These are phyloP conservation scores for Bufo bufo DNA, from an alignment of 2,113 vertebrate genomes.

Conservation along the genomic window DNA sequence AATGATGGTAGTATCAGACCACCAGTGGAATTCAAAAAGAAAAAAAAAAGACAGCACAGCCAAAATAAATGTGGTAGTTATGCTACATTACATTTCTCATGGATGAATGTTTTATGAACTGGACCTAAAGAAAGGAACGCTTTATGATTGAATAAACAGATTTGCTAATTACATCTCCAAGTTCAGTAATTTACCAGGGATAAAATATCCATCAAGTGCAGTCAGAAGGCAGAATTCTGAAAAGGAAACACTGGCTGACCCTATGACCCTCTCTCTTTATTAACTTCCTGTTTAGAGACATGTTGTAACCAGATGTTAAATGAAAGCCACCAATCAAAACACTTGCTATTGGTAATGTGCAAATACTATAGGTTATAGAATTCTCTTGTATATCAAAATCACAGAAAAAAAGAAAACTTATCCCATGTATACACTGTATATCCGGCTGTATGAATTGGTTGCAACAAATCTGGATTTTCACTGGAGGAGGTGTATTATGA, in stretches of 20 bases:
- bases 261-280: constrained; percentile 81
- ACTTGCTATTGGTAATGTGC: neutral
- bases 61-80: constrained; percentile 65
- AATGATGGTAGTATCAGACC: constrained; percentile 64
- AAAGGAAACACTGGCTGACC: constrained; percentile 88
- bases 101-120: constrained; percentile 72
- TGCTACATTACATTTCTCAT: constrained; percentile 68
- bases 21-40: constrained; percentile 54
- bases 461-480: neutral
- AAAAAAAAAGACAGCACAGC: constrained; percentile 60
- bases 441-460: neutral
- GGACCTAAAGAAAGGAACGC: constrained; percentile 77
- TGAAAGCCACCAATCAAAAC: constrained; percentile 55
- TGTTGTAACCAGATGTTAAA: constrained; percentile 93
- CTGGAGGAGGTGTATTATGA: neutral
- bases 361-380: neutral
- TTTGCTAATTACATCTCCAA: constrained; percentile 94
- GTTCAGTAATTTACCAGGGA: constrained; percentile 90
- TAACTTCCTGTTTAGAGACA: constrained; percentile 87
- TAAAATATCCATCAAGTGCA: constrained; percentile 96
- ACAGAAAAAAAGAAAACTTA: neutral
- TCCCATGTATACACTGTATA: neutral
- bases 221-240: constrained; percentile 80
- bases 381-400: neutral
- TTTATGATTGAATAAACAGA: constrained; percentile 92